These are phyloP conservation scores for Pollimyrus isidori DNA, from an alignment of 2,113 vertebrate genomes.

Conservation along the genomic window DNA sequence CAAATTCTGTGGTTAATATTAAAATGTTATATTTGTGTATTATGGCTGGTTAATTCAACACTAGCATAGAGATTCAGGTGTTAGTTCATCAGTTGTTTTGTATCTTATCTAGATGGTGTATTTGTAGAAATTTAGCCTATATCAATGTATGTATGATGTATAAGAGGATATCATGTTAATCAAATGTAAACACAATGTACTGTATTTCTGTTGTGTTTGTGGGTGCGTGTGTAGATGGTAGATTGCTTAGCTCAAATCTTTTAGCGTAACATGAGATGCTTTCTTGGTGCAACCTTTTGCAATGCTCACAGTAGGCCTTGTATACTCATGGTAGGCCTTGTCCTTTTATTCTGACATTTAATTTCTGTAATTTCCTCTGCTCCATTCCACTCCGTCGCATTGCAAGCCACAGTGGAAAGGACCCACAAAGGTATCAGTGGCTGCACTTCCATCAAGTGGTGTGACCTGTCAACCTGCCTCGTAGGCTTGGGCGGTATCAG, in stretches of 20 bases:
- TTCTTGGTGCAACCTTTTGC: not conserved
- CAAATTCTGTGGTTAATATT: not conserved
- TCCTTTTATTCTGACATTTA: constrained; percentile 22
- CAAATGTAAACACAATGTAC: not conserved
- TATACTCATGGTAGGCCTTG: not conserved
- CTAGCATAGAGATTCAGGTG: not conserved
- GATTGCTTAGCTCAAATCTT: not conserved
- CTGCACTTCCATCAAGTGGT: constrained; percentile 32
- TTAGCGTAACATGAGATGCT: not conserved
- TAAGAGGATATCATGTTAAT: not conserved
- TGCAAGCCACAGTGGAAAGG: constrained; percentile 76
- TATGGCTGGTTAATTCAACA: not conserved
- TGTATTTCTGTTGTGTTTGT: not conserved
- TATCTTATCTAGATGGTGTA: not conserved
- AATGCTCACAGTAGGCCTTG: not conserved
- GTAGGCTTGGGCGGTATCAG: not conserved
- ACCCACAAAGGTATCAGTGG: constrained; percentile 70
- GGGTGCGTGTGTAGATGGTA: not conserved
- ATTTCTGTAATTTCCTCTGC: constrained; percentile 35
- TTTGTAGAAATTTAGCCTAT: not conserved
- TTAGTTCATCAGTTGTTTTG: not conserved
- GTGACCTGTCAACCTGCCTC: constrained; percentile 24
- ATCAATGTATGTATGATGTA: not conserved
- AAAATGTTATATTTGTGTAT: not conserved
- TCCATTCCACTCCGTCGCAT: constrained; percentile 47